Base-by-base conservation (phyloP, 2,888 invertebrate species). In the Branchellion lobata region DNA sequence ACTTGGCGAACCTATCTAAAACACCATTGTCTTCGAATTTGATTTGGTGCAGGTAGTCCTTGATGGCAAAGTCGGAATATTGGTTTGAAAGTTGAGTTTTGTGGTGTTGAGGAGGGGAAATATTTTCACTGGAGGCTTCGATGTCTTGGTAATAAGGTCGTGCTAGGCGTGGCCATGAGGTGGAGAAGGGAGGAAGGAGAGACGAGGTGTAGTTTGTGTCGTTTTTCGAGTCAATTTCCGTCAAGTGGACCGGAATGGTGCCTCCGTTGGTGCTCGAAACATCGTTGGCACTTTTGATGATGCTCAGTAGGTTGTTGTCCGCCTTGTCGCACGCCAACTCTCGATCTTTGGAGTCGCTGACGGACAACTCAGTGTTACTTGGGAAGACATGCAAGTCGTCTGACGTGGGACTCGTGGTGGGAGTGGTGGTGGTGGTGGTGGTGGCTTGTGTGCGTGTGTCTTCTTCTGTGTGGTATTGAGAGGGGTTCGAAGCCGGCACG, bases 171-270 rank as follows among this genome's bases (percentile, higher is more conserved):
- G 77, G 77, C 77, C 77, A 77, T 1, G 77, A 77, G 27, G 77
- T 77, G 21, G 77, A 77, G 53, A 77, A 77, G 21, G 77, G 77
- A 29, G 77, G 77, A n/a, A 77, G 77, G 0, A 77, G 77, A 3
- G 77, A 29, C 3, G 77, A 1, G 21, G 31, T 11, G n/a, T 24
- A 18, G 1, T 57, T 36, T 34, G 77, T 21, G 14, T 36, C 11
- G 65, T 51, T 24, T n/a, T 5, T 29, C 18, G 53, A 75, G 14
- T 73, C 40, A 3, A 40, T 21, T 3, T 21, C 73, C 0, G 2
- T 14, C 14, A 21, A 24, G n/a, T 36, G 14, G 40, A 36, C 18
- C 34, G 72, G 18, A 1, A 72, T 65, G n/a, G 5, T 65, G 8
- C 27, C 3, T 3, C 3, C 27, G 21, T 11, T 65, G 65, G 3